A percentile compares a stretch with the other conserved stretches of the same genome.
phyloP scores from a whole-genome alignment of 2,797 vertebrate species.

The Gobionotothen gibberifrons region DNA sequence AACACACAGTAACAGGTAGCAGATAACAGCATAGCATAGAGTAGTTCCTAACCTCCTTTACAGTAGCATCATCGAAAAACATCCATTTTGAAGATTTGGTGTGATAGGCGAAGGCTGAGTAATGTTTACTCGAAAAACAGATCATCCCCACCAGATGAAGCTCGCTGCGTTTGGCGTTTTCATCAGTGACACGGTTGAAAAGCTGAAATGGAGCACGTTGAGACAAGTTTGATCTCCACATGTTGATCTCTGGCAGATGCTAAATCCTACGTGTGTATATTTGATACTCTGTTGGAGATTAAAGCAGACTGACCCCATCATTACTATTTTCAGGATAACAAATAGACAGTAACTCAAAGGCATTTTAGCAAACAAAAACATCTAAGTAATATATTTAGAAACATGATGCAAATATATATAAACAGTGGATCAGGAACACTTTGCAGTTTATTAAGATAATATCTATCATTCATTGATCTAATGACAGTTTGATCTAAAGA shows the following conservation, averaged over 20 bases:
- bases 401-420: not conserved
- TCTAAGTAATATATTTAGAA: not conserved
- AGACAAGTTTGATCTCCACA: slow-evolving; percentile 41
- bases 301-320: slow-evolving; percentile 1
- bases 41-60: slow-evolving; percentile 91
- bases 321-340: slow-evolving; percentile 5
- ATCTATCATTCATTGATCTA: no score
- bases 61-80: slow-evolving; percentile 97
- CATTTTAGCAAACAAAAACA: not conserved
- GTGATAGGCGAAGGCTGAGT: slow-evolving; percentile 97
- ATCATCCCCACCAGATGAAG: slow-evolving; percentile 98
- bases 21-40: slow-evolving; percentile 23
- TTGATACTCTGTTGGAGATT: not conserved
- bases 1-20: slow-evolving; percentile 21
- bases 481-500: no score
- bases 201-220: slow-evolving; percentile 84
- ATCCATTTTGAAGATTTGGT: slow-evolving; percentile 98
- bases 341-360: not conserved
- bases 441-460: no score
- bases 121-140: slow-evolving; percentile 97
- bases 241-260: slow-evolving; percentile 24
- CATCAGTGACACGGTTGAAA: slow-evolving; percentile 96
- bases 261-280: slow-evolving; percentile 45
- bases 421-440: no score
- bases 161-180: slow-evolving; percentile 94